phyloP scores from a whole-genome alignment of 2,888 invertebrate species.

The Phasia obesa region DNA sequence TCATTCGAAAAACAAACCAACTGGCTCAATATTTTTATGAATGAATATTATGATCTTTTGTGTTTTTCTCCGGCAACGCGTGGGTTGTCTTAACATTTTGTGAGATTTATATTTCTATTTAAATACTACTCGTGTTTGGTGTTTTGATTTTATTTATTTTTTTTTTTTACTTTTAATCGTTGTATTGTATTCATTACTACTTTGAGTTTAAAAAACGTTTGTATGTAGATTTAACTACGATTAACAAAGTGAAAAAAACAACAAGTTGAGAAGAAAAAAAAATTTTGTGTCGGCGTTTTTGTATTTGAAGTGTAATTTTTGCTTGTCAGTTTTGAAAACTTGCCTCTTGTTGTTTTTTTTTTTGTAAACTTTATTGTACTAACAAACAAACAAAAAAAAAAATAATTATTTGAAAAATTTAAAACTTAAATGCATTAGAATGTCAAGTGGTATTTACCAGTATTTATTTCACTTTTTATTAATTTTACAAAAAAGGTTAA shows the following conservation, averaged over 20 bases:
- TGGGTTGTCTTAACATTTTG: conserved; percentile 46
- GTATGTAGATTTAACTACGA: conserved; percentile 47
- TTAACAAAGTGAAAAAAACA: conserved; percentile 31
- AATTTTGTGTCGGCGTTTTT: conserved; percentile 67
- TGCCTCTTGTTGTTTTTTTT: conserved; percentile 42
- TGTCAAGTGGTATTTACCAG: conserved; percentile 63
- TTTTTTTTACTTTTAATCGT: background rate
- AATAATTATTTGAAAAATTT: conserved; percentile 56
- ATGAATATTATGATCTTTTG: conserved; percentile 42
- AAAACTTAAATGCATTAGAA: conserved; percentile 64
- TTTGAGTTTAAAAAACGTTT: conserved; percentile 3
- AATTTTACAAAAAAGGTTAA: conserved; percentile 47
- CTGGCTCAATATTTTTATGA: conserved; percentile 49
- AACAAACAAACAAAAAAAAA: no score
- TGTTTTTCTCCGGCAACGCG: conserved; percentile 18
- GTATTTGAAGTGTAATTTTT: conserved; percentile 66
- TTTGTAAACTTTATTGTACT: conserved; percentile 5
- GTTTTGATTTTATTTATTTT: background rate
- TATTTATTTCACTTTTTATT: conserved; percentile 55
- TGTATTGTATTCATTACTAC: conserved; percentile 4
- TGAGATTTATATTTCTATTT: background rate
- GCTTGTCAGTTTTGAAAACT: conserved; percentile 66
- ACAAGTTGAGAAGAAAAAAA: conserved; percentile 25
- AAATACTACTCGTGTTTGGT: conserved; percentile 13
- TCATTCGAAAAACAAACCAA: background rate